phyloP scores from a whole-genome alignment of 2,888 invertebrate species.

The Spisula solida region DNA sequence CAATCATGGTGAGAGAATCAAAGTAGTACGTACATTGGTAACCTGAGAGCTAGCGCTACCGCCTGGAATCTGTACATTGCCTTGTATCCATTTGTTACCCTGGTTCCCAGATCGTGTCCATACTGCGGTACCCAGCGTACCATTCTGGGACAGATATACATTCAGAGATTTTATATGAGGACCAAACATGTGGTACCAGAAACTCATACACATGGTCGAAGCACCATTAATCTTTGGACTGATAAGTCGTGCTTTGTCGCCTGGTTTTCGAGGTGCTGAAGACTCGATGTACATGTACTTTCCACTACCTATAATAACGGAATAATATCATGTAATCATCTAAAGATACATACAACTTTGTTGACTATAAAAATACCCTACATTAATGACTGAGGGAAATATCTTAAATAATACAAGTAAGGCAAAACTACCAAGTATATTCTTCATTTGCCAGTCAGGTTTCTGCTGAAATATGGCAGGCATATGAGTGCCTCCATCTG shows the following conservation, averaged over 20 bases:
- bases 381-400: no score
- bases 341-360: neutral
- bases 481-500: no score
- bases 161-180: conserved; percentile 78
- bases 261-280: conserved; percentile 88
- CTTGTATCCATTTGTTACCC: conserved; percentile 77
- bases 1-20: no score
- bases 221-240: conserved; percentile 86
- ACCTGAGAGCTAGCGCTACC: conserved; percentile 59
- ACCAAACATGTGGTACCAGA: conserved; percentile 83
- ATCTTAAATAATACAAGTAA: neutral
- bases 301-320: conserved; percentile 64
- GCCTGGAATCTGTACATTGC: conserved; percentile 73
- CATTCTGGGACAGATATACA: conserved; percentile 73
- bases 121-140: conserved; percentile 67
- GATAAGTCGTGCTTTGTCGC: conserved; percentile 89
- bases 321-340: neutral
- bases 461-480: no score
- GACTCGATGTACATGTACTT: conserved; percentile 85
- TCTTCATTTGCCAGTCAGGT: no score
- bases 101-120: conserved; percentile 78
- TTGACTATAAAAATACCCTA: neutral
- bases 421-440: neutral
- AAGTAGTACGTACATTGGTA: conserved; percentile 70
- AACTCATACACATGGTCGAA: conserved; percentile 75